Evolutionary conservation across 2,113 vertebrate genomes (phyloP).

Genomic region (Paracanthobrama guichenoti): DNA sequence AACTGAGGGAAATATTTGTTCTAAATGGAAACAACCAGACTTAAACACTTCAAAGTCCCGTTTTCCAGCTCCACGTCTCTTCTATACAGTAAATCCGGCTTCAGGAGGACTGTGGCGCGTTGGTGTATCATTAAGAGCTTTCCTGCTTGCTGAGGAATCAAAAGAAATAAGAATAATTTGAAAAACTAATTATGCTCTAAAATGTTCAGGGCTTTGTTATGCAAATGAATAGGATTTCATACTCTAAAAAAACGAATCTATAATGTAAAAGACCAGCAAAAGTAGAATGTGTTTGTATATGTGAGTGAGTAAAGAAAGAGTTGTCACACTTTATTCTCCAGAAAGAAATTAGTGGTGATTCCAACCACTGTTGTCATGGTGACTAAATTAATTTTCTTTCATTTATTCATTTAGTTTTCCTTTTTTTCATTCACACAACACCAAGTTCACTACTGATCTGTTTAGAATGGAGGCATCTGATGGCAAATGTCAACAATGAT

Average conservation of each 20-base stretch:
- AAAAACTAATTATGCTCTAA: slow-evolving; percentile 30
- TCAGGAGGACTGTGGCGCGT: not conserved
- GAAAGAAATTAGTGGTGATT: not conserved
- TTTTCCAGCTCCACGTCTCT: not conserved
- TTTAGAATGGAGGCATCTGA: not conserved
- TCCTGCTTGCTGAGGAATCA: slow-evolving; percentile 17
- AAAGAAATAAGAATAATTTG: slow-evolving; percentile 26
- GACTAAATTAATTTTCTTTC: not conserved
- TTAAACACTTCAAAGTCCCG: slow-evolving; percentile 6
- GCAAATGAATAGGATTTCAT: not conserved
- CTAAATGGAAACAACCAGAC: not conserved
- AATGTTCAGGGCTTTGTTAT: slow-evolving; percentile 3
- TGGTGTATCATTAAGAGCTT: slow-evolving; percentile 2
- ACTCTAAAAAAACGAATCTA: not conserved
- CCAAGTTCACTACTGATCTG: not conserved
- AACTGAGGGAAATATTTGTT: slow-evolving; percentile 13
- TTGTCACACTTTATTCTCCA: not conserved
- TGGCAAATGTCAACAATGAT: not conserved
- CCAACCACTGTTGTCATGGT: slow-evolving; percentile 11
- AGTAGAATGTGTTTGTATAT: too few species aligned
- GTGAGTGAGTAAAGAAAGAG: not conserved
- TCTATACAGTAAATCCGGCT: slow-evolving; percentile 14
- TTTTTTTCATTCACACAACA: slow-evolving; percentile 10
- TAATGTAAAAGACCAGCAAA: not conserved
- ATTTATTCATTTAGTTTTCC: not conserved